Conservation (phyloP, 2,797 vertebrate species). For the Poeciliopsis infans region DNA sequence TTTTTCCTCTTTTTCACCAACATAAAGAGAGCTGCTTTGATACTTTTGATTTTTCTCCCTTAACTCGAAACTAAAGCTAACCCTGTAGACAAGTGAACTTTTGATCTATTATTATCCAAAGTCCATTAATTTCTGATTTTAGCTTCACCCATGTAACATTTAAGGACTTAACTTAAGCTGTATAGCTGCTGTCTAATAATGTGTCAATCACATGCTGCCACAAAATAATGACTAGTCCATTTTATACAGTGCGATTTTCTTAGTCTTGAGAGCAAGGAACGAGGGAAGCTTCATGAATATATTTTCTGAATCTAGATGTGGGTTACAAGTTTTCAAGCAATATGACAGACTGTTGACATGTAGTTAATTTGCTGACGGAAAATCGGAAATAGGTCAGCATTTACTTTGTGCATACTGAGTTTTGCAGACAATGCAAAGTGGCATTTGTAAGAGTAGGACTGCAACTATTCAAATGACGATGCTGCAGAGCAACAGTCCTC, state of each 20-base stretch:
- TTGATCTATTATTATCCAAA: neutral
- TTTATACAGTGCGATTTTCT: neutral
- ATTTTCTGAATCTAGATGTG: neutral
- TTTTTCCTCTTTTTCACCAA: neutral
- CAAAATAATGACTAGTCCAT: neutral
- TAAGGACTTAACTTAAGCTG: neutral
- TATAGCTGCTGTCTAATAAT: neutral
- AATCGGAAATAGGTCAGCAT: slow-evolving; percentile 13
- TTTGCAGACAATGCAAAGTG: neutral
- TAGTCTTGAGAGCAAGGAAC: neutral
- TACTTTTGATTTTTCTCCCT: neutral
- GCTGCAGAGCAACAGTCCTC: neutral
- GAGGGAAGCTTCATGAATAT: slow-evolving; percentile 2
- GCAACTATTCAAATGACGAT: neutral
- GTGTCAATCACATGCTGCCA: neutral
- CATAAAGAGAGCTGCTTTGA: neutral
- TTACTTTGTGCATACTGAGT: neutral
- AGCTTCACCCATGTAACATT: neutral
- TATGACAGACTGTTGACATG: neutral
- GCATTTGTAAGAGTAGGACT: neutral
- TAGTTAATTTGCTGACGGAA: neutral
- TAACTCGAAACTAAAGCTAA: neutral
- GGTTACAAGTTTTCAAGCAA: neutral
- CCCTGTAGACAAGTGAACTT: neutral
- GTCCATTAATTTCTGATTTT: neutral